phyloP scores from a whole-genome alignment of 2,888 invertebrate species.

The Callosobruchus maculatus region DNA sequence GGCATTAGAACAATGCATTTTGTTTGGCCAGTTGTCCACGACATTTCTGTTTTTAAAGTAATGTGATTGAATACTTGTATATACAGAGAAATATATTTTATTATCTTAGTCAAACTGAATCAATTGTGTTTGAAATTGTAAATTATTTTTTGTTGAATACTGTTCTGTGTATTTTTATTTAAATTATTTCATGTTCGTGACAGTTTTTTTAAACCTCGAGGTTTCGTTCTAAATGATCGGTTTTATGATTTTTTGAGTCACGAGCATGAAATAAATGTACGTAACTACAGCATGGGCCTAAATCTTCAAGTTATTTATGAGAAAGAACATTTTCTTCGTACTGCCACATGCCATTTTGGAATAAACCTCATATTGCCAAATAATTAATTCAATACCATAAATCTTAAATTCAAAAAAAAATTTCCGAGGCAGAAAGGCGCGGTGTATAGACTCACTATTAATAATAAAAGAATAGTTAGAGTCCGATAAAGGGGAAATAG shows the following conservation, averaged over 20 bases:
- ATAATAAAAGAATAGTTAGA: no score
- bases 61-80: conserved; percentile 28
- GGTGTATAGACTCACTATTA: no score
- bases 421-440: no score
- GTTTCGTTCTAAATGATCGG: background rate
- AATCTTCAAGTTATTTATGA: background rate
- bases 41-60: conserved; percentile 10
- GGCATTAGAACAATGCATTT: conserved; percentile 18
- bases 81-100: conserved; percentile 31
- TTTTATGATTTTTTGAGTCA: background rate
- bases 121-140: conserved; percentile 16
- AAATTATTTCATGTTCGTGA: background rate
- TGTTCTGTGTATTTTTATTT: background rate
- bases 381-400: no score
- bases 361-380: no score
- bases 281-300: background rate
- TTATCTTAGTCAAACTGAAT: conserved; percentile 22
- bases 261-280: background rate
- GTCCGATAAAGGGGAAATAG: no score
- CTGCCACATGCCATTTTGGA: no score
- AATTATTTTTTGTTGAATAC: conserved; percentile 20
- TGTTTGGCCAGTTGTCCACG: conserved; percentile 25
- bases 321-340: background rate
- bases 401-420: no score
- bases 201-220: background rate